These are phyloP conservation scores for Leptopilina myrica DNA, from an alignment of 2,888 invertebrate species.

Conservation along the genomic window DNA sequence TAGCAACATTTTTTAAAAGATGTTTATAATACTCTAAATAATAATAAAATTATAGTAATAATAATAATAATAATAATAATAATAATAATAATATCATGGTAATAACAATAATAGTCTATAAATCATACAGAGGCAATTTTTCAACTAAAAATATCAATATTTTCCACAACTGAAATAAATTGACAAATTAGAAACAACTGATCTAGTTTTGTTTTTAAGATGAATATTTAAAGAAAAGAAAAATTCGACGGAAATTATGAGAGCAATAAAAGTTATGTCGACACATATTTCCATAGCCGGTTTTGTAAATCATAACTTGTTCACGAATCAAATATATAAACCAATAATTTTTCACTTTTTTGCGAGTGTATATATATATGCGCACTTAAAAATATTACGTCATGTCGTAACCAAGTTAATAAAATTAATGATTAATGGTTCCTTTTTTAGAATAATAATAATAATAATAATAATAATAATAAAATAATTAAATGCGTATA, in stretches of 20 bases:
- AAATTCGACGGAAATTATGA: slow-evolving; percentile 8
- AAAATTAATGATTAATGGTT: slow-evolving; percentile 23
- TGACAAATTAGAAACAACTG: neutral
- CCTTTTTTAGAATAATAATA: neutral
- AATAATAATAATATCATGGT: too few relatives aligned
- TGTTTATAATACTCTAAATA: too few relatives aligned
- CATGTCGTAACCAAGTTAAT: neutral
- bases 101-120: neutral
- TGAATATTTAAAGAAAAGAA: neutral
- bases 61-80: neutral
- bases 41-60: neutral
- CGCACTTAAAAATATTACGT: neutral
- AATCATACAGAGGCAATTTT: neutral
- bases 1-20: too few relatives aligned
- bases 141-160: neutral
- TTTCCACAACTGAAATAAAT: neutral
- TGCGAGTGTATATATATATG: neutral
- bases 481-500: neutral
- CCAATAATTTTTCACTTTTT: slow-evolving; percentile 16
- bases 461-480: neutral
- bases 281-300: slow-evolving; percentile 18
- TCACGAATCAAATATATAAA: slow-evolving; percentile 2
- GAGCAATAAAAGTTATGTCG: slow-evolving; percentile 15
- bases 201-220: slow-evolving; percentile 8
- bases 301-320: slow-evolving; percentile 27